Percentiles rank a stretch among this genome's conserved stretches.
phyloP scores from a whole-genome alignment of 2,797 vertebrate genomes.

The Macropus fuliginosus region DNA sequence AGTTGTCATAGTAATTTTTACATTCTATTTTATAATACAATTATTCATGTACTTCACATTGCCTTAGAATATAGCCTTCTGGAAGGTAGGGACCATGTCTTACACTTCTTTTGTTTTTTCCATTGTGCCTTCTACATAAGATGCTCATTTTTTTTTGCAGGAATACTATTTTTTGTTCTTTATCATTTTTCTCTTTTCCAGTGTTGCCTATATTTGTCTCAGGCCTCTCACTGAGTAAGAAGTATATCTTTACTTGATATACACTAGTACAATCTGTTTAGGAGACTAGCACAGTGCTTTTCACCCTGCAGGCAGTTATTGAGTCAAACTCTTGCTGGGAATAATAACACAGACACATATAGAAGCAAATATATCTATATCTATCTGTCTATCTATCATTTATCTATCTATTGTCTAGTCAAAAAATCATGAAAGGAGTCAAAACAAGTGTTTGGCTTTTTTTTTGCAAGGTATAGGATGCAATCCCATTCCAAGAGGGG shows the following conservation, averaged over 20 bases:
- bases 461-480: background rate
- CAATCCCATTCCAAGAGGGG: background rate
- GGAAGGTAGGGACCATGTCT: background rate
- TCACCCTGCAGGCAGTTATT: slow-evolving; percentile 15
- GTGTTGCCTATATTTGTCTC: slow-evolving; percentile 42
- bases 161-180: background rate
- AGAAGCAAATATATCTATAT: slow-evolving; percentile 21
- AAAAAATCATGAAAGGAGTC: background rate
- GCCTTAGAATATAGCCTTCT: background rate
- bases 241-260: slow-evolving; percentile 45
- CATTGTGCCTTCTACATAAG: background rate
- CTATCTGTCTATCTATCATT: no score
- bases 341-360: background rate
- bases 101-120: background rate
- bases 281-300: slow-evolving; percentile 38
- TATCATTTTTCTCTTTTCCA: background rate
- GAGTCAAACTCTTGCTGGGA: background rate
- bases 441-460: background rate
- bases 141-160: background rate
- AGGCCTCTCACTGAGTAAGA: slow-evolving; percentile 22
- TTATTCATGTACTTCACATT: background rate
- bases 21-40: background rate
- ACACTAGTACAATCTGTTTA: slow-evolving; percentile 40
- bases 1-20: background rate
- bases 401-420: background rate